Percentiles rank a stretch among this genome's conserved stretches.
Conservation (phyloP, 2,113 vertebrate species). For the Boleophthalmus pectinirostris region DNA sequence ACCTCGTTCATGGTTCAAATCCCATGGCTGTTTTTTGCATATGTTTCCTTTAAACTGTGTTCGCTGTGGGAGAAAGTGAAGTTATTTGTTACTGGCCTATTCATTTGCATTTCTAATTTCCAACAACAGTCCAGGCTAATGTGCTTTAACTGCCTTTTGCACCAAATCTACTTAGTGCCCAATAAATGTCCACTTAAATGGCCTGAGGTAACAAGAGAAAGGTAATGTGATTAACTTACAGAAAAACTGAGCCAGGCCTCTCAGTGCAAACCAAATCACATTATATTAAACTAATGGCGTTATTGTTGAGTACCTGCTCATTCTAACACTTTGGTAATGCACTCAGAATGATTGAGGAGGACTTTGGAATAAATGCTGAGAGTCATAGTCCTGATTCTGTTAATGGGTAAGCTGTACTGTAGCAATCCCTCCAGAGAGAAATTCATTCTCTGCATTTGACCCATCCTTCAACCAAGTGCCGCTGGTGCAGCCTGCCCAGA, state of each 20-base stretch:
- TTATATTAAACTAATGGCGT: neutral
- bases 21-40: too few relatives aligned
- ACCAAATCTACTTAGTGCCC: slow-evolving; percentile 8
- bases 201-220: neutral
- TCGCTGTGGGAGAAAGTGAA: neutral
- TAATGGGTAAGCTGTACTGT: too few relatives aligned
- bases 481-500: too few relatives aligned
- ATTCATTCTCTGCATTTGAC: too few relatives aligned
- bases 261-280: neutral
- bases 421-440: too few relatives aligned
- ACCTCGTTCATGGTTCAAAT: too few relatives aligned
- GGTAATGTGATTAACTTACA: slow-evolving; percentile 7
- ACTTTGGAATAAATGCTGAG: too few relatives aligned
- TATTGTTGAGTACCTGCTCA: too few relatives aligned
- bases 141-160: neutral
- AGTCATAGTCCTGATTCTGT: too few relatives aligned
- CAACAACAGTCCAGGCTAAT: neutral
- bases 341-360: too few relatives aligned
- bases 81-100: neutral
- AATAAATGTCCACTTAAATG: slow-evolving; percentile 6
- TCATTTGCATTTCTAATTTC: slow-evolving; percentile 9
- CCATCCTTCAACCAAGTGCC: too few relatives aligned
- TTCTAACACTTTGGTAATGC: neutral
- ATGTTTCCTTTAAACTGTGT: too few relatives aligned
- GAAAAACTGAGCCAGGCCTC: neutral